Percentiles rank a stretch among this genome's conserved stretches.
These are phyloP conservation scores for Sinohyriopsis cumingii DNA, from an alignment of 2,888 invertebrate genomes.

Conservation along the genomic window DNA sequence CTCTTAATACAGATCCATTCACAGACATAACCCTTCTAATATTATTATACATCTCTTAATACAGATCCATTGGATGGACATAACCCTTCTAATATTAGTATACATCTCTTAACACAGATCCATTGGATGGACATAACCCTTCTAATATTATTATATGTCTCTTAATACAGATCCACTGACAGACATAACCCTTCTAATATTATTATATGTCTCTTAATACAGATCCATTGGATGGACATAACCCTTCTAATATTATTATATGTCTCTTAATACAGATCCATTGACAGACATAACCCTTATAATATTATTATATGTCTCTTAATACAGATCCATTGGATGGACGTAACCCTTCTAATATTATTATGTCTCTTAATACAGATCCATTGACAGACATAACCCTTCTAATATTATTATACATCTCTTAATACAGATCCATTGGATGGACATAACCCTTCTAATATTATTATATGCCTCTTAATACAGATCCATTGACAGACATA, in stretches of 20 bases:
- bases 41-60: constrained; percentile 11
- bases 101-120: constrained; percentile 75
- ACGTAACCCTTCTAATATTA: too few species aligned
- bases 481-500: too few species aligned
- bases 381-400: too few species aligned
- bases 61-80: constrained; percentile 87
- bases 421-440: too few species aligned
- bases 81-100: constrained; percentile 76
- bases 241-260: constrained; percentile 74
- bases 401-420: too few species aligned
- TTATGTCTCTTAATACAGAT: too few species aligned
- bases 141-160: background rate
- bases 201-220: constrained; percentile 20
- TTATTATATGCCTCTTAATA: too few species aligned
- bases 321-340: too few species aligned
- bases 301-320: too few species aligned
- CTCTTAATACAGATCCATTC: too few species aligned
- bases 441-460: too few species aligned
- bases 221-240: constrained; percentile 88
- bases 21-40: too few species aligned
- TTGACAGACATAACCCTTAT: constrained; percentile 84
- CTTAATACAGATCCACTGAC: constrained; percentile 81
- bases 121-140: constrained; percentile 87
- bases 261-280: constrained; percentile 76
- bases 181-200: constrained; percentile 80